Evolutionary conservation across 2,888 invertebrate genomes (phyloP), one percentile per base, ranked within the genome.

Genomic region (Volucella bombylans): DNA sequence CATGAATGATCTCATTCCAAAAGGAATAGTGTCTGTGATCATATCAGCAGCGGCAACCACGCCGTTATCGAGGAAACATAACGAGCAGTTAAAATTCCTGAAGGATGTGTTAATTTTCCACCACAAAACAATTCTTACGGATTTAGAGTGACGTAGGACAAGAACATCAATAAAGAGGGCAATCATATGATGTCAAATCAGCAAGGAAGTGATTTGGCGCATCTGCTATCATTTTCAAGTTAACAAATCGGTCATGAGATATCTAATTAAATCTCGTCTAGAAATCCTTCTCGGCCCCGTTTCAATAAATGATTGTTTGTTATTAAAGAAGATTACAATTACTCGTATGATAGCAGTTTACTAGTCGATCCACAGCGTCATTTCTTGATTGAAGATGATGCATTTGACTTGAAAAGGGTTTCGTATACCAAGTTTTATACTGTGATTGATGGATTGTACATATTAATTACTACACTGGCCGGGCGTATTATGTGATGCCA

Each of bases 381-480:
- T 55, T 90, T 87, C 55, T 62, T 89, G 11, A 88, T 88, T 79
- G 87, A 86, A 0, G 88, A 87, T 14, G 89, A 89, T 82, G 89
- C 89, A 4, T 89, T 89, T 43, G 86, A 67, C 0, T 57, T 89
- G 47, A 91, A 91, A 61, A 89, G 89, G 4, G 76, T 87, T 50
- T 87, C 87, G 4, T 82, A 87, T 41, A 76, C 76, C 47, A 71
- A 82, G 1, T 12, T 81, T 0, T 41, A 54, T 8, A 15, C 80
- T 9, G 62, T 59, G 9, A 77, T 87, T 50, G 67, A 83, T 45
- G 76, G 87, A 3, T 85, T 88, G 38, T 82, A 87, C 9, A 18
- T 18, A 1, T 18, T 18, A 86, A 87, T 61, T 89, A 86, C 82
- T 87, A 87, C 23, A 89, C 87, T 10, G 90, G 90, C 0, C 87